phyloP scores from a whole-genome alignment of 2,797 vertebrate species.

The Alosa sapidissima region DNA sequence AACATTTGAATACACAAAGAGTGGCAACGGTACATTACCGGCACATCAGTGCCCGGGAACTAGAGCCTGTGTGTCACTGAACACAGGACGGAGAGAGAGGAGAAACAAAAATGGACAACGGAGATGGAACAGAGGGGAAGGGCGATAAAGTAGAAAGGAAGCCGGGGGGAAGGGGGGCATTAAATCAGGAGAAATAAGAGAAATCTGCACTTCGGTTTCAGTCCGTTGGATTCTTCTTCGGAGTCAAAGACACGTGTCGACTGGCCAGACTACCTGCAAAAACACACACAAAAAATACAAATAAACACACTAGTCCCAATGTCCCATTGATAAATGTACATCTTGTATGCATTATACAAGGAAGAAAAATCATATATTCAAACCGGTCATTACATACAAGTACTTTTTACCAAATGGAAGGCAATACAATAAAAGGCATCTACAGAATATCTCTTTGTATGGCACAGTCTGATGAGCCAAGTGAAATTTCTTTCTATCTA shows the following conservation, averaged over 20 bases:
- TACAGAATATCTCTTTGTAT: too few relatives aligned
- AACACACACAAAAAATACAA: too few relatives aligned
- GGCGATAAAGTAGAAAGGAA: neutral
- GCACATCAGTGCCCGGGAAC: neutral
- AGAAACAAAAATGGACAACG: neutral
- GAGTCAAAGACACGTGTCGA: conserved; percentile 81
- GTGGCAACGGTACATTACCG: conserved; percentile 40
- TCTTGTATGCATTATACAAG: too few relatives aligned
- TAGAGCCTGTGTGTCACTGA: neutral
- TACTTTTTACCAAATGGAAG: too few relatives aligned
- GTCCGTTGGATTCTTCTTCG: conserved; percentile 85
- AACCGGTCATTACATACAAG: too few relatives aligned
- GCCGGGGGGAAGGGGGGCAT: neutral
- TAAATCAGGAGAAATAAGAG: neutral
- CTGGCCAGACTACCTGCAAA: conserved; percentile 81
- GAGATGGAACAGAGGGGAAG: neutral
- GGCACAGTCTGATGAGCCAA: too few relatives aligned
- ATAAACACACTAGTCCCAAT: too few relatives aligned
- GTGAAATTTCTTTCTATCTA: too few relatives aligned
- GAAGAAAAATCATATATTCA: too few relatives aligned
- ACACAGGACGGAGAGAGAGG: neutral
- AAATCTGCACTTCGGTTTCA: conserved; percentile 56
- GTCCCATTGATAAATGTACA: too few relatives aligned
- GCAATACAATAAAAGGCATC: too few relatives aligned
- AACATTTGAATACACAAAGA: neutral